Percentiles rank a stretch among this genome's conserved stretches.
Evolutionary conservation across 2,113 vertebrate species (phyloP).

Genomic region (Daubentonia madagascariensis): DNA sequence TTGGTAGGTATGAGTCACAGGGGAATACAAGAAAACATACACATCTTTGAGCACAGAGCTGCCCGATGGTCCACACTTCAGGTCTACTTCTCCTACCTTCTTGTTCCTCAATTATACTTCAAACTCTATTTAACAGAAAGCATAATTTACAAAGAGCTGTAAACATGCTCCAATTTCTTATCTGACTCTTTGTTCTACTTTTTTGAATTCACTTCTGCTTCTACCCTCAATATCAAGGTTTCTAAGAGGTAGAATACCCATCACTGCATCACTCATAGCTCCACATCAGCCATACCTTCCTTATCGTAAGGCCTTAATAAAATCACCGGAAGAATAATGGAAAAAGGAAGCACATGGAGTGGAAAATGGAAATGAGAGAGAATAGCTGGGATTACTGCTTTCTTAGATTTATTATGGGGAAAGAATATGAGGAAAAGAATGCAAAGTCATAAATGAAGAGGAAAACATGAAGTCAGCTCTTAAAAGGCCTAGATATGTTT

Average conservation of each 20-base stretch:
- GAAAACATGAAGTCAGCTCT: not conserved
- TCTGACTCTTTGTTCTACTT: not conserved
- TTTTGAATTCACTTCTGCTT: not conserved
- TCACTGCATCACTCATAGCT: not conserved
- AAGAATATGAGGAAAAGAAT: not conserved
- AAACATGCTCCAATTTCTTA: conserved; percentile 22
- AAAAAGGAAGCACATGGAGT: not conserved
- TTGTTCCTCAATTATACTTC: not conserved
- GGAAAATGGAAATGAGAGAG: not conserved
- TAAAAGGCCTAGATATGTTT: not conserved
- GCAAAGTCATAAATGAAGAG: not conserved
- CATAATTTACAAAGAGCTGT: not conserved
- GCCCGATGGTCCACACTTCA: not conserved
- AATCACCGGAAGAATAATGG: not conserved
- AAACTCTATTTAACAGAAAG: conserved; percentile 27
- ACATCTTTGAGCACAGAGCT: not conserved
- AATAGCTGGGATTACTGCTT: not conserved
- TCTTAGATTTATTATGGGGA: conserved; percentile 10
- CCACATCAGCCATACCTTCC: not conserved
- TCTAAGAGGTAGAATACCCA: not conserved
- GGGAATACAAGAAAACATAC: not conserved
- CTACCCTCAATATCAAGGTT: not conserved
- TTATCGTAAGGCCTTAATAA: not conserved
- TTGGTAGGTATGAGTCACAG: not conserved
- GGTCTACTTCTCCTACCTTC: not conserved